These are phyloP conservation scores for Eulacestoma nigropectus DNA, from an alignment of 2,113 vertebrate species.

Conservation along the genomic window DNA sequence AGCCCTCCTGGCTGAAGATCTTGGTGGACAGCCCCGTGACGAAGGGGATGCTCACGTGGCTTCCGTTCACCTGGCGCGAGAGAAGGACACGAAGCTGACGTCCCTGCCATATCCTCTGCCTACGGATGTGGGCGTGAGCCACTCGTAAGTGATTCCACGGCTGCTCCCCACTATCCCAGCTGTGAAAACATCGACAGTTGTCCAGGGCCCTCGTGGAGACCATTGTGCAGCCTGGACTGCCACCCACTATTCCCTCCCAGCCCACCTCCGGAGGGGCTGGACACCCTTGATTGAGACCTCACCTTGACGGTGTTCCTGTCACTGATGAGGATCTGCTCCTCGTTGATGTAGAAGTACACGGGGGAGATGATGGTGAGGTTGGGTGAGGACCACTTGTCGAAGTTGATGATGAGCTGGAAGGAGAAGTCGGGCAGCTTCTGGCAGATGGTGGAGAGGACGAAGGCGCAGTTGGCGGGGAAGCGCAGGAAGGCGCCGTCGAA, in stretches of 20 bases:
- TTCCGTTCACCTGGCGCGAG: conserved; percentile 84
- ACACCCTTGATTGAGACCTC: rapidly evolving
- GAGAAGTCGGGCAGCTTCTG: conserved; percentile 96
- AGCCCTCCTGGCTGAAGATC: conserved; percentile 92
- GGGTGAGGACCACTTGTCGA: conserved; percentile 95
- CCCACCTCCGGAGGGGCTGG: rapidly evolving
- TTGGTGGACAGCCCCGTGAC: conserved; percentile 91
- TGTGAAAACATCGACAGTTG: rapidly evolving
- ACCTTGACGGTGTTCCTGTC: conserved; percentile 93
- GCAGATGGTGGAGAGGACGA: conserved; percentile 96
- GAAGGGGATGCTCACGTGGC: conserved; percentile 88
- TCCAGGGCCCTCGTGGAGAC: neutral
- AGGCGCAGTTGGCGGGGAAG: conserved; percentile 95
- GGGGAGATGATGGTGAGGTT: conserved; percentile 97
- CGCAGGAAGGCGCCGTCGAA: conserved; percentile 95
- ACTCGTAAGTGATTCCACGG: rapidly evolving
- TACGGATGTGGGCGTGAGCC: rapidly evolving
- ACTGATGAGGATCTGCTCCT: conserved; percentile 94
- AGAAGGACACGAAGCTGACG: rapidly evolving
- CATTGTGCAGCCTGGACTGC: rapidly evolving
- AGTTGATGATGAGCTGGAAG: conserved; percentile 98
- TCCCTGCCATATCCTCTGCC: neutral
- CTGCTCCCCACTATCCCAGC: no score
- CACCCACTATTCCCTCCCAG: neutral
- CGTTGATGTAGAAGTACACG: conserved; percentile 94